A percentile compares a stretch with the other conserved stretches of the same genome.
Evolutionary conservation across 2,888 invertebrate species (phyloP).

Genomic region (Neuroscelio doddi): DNA sequence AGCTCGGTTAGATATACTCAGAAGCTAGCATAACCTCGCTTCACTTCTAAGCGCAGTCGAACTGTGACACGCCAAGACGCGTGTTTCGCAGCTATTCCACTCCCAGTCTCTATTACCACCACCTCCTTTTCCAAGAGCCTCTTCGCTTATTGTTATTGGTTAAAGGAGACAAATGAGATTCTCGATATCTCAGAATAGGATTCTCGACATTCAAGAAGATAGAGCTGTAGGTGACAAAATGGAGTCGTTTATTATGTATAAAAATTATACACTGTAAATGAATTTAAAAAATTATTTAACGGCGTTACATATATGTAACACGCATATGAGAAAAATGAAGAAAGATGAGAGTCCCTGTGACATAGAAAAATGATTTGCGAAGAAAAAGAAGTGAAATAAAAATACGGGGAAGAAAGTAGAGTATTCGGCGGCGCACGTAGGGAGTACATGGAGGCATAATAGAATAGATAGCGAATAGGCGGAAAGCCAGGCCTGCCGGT

Average conservation of each 20-base stretch:
- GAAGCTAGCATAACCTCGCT: conserved; percentile 60
- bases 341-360: no score
- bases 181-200: conserved; percentile 25
- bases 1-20: conserved; percentile 58
- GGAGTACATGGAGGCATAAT: conserved; percentile 64
- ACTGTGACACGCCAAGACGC: conserved; percentile 62
- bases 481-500: conserved; percentile 59
- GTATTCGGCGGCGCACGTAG: conserved; percentile 48
- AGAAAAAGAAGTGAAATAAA: no score
- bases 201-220: no score
- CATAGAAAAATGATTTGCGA: no score
- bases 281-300: no score
- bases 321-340: no score
- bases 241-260: no score
- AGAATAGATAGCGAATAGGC: conserved; percentile 67
- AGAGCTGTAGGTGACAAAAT: no score
- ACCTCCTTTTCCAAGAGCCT: conserved; percentile 43
- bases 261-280: no score
- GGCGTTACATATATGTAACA: no score
- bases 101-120: conserved; percentile 50
- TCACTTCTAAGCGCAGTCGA: conserved; percentile 51
- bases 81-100: conserved; percentile 66
- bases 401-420: conserved; percentile 15
- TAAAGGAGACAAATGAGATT: conserved; percentile 22
- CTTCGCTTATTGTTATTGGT: conserved; percentile 44